Percentiles rank a stretch among this genome's conserved stretches.
These are phyloP conservation scores for Imbricaverruca yamaguchii DNA, from an alignment of 2,888 invertebrate species.

Conservation along the genomic window DNA sequence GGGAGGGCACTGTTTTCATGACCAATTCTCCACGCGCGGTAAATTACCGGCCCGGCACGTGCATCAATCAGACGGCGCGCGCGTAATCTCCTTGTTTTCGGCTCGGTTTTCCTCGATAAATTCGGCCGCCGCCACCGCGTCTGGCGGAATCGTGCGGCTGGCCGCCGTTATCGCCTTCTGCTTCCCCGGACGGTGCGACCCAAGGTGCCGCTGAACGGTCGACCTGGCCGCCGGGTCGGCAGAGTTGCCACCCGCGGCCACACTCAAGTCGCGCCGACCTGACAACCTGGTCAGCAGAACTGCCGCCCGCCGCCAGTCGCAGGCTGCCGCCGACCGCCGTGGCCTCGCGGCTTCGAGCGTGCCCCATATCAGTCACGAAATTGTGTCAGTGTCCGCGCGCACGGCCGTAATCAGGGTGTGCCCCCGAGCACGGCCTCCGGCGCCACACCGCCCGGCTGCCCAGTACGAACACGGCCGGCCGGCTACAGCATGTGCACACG, in stretches of 20 bases:
- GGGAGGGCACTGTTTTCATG: neutral
- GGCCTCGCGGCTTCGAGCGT: no score
- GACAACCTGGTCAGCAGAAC: neutral
- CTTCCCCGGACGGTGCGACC: neutral
- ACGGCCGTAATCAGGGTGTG: no score
- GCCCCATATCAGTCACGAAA: neutral
- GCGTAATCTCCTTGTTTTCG: conserved; percentile 14
- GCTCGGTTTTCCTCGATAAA: conserved; percentile 7
- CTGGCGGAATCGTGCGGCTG: neutral
- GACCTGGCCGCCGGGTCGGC: neutral
- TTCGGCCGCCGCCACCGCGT: neutral
- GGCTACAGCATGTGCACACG: no score
- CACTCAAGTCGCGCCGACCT: neutral
- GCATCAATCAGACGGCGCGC: neutral
- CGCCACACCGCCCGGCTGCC: no score
- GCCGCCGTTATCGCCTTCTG: neutral
- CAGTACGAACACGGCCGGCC: no score
- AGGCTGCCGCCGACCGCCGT: neutral
- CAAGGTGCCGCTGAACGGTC: neutral
- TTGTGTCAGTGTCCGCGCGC: neutral
- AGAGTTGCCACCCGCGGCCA: neutral
- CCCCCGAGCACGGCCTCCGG: no score
- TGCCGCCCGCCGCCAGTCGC: neutral
- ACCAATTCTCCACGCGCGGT: conserved; percentile 6
- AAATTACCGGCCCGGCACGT: neutral